Evolutionary conservation across 92 coral and sea anemone species (phyloP).

Genomic region (Phenganax stokvisi): DNA sequence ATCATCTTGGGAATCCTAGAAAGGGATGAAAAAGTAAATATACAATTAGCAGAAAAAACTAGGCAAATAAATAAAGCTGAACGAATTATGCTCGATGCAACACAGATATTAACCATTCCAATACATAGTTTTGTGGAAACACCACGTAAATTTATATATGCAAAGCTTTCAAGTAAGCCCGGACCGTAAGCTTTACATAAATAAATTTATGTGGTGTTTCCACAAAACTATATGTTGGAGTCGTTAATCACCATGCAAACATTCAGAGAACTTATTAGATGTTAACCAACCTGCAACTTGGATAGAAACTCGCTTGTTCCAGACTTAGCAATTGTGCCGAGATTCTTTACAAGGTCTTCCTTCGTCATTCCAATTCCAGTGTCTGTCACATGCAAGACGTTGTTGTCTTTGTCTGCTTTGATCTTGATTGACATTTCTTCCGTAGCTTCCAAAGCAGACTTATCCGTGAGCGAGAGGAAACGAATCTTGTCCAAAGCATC

Average conservation of each 20-base stretch:
- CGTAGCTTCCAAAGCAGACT: slow-evolving; percentile 71
- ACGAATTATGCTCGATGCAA: background rate
- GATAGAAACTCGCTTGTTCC: slow-evolving; percentile 96
- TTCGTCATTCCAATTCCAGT: slow-evolving; percentile 99
- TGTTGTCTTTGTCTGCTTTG: slow-evolving; percentile 98
- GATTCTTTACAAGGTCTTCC: slow-evolving; percentile 79
- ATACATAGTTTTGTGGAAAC: too few species aligned
- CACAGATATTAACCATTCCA: slow-evolving; percentile 4
- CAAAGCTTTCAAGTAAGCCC: background rate
- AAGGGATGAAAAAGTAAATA: background rate
- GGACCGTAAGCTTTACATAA: background rate
- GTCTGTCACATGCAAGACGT: slow-evolving; percentile 92
- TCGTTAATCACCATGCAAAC: too few species aligned
- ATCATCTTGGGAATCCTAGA: slow-evolving; percentile 41
- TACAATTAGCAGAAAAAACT: background rate
- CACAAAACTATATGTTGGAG: too few species aligned
- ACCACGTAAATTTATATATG: background rate
- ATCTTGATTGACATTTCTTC: slow-evolving; percentile 91
- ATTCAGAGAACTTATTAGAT: background rate
- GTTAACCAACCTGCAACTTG: slow-evolving; percentile 64
- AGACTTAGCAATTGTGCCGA: slow-evolving; percentile 97
- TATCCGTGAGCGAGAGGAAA: slow-evolving; percentile 82
- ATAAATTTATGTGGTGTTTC: too few species aligned
- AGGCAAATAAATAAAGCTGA: background rate
- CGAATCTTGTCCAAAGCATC: slow-evolving; percentile 99